Base-by-base conservation (phyloP, 2,113 vertebrate genomes). In the Spizaetus ornatus region DNA sequence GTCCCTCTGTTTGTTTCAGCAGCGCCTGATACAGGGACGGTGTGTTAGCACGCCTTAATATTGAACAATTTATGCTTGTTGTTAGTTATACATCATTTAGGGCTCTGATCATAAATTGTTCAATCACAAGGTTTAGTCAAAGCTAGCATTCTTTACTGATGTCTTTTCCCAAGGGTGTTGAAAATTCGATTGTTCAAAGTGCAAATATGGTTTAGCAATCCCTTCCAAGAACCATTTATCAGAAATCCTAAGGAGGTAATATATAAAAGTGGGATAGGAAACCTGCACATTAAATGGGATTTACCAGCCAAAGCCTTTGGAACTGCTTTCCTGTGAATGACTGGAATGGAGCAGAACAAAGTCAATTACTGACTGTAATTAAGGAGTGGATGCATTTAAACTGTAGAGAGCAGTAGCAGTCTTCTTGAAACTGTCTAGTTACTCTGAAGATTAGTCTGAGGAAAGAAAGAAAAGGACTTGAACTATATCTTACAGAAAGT, bases 321-420 rank as follows among this genome's bases (percentile, higher is more conserved):
- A 98, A 98, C 93, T 96, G 93, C 96, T 98, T 98, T 93, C 86
- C 96, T 98, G 81, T 95, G 97, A 98, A 96, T 97, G 98, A 96
- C 97, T 98, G 93, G 98, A 96, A 97, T 91, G 83, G 96, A 98
- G 96, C 97, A 98, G 97, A 98, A 98, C 97, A 98, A 98, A 98
- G 98, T 98, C 98, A 98, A 98, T 98, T 98, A 98, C 97, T 97
- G 98, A 78, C 91, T 98, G 97, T 98, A 98, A 98, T 98, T 98
- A 98, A 98, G 98, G 98, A 98, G 98, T 99, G 98, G 98, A 98
- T 98, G 97, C 97, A 83, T 98, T 99, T 98, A 98, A 99, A 99
- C 99, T 99, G 99, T 99, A 99, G 99, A 99, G 99, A 99, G 99
- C 99, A 99, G 99, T 99, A 99, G 99, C 98, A 99, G 98, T 98